Percentiles rank a stretch among this genome's conserved stretches.
Evolutionary conservation across 1,140 invertebrate genomes (phyloP).

Genomic region (Ceratosolen solmsi): DNA sequence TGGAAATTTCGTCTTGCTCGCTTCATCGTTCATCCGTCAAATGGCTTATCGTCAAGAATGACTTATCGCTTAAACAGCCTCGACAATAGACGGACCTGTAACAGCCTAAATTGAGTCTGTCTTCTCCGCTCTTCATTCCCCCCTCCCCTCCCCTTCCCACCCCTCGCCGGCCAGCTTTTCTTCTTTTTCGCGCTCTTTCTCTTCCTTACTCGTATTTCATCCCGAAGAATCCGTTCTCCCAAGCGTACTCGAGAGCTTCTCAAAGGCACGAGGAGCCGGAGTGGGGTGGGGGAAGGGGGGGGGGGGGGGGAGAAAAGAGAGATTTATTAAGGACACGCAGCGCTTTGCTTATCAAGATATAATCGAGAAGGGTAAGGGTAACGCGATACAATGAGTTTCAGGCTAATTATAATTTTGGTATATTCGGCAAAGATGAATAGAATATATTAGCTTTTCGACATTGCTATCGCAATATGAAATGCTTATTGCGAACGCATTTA

Average conservation of each 20-base stretch:
- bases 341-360: slow-evolving; percentile 53
- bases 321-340: slow-evolving; percentile 47
- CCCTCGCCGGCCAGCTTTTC: slow-evolving; percentile 3
- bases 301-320: slow-evolving; percentile 7
- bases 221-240: slow-evolving; percentile 50
- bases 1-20: slow-evolving; percentile 25
- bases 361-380: slow-evolving; percentile 16
- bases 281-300: background rate
- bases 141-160: background rate
- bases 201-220: slow-evolving; percentile 65
- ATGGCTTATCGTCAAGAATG: slow-evolving; percentile 68
- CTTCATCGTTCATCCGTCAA: slow-evolving; percentile 15
- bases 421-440: background rate
- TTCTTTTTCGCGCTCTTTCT: slow-evolving; percentile 50
- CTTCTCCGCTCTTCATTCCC: slow-evolving; percentile 34
- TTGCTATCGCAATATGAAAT: background rate
- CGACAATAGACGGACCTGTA: slow-evolving; percentile 59
- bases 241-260: slow-evolving; percentile 32
- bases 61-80: slow-evolving; percentile 66
- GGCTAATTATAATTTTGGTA: slow-evolving; percentile 36
- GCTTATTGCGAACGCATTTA: too few relatives aligned
- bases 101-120: slow-evolving; percentile 64
- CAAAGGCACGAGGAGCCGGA: slow-evolving; percentile 3
- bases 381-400: slow-evolving; percentile 18
- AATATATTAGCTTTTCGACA: background rate